These are phyloP conservation scores for Drosophila fuyamai DNA, from an alignment of 1,140 invertebrate genomes.

Conservation along the genomic window DNA sequence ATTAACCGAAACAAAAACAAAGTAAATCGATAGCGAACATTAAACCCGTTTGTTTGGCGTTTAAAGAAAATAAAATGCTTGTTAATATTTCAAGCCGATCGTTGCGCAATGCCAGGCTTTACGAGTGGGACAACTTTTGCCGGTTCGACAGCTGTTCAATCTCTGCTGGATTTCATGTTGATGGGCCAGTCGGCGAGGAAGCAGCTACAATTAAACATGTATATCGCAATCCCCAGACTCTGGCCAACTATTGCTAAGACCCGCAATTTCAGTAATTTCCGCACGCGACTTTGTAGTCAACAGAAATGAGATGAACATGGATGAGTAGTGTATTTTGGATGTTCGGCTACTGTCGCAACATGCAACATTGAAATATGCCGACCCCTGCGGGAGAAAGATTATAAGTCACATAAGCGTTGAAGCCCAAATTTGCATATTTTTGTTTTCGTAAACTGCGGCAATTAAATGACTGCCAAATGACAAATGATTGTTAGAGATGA, in stretches of 20 bases:
- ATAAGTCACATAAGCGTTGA: slow-evolving; percentile 36
- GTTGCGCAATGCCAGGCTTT: slow-evolving; percentile 32
- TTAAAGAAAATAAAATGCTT: slow-evolving; percentile 23
- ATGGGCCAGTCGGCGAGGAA: slow-evolving; percentile 16
- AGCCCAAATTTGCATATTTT: slow-evolving; percentile 45
- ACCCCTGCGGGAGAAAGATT: slow-evolving; percentile 30
- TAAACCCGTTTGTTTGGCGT: slow-evolving; percentile 37
- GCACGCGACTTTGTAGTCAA: slow-evolving; percentile 58
- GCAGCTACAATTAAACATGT: slow-evolving; percentile 46
- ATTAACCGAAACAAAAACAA: slow-evolving; percentile 20
- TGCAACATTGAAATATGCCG: slow-evolving; percentile 48
- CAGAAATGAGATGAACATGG: slow-evolving; percentile 17
- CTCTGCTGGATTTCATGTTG: slow-evolving; percentile 13
- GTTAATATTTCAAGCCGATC: slow-evolving; percentile 17
- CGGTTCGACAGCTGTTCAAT: slow-evolving; percentile 32
- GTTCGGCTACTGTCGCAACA: slow-evolving; percentile 45
- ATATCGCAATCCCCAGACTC: slow-evolving; percentile 42
- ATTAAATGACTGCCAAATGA: slow-evolving; percentile 38
- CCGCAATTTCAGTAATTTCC: slow-evolving; percentile 59
- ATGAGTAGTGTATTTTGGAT: neutral
- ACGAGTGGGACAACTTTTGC: slow-evolving; percentile 1
- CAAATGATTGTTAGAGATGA: slow-evolving; percentile 28
- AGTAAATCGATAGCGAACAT: slow-evolving; percentile 24
- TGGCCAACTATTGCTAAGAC: slow-evolving; percentile 4
- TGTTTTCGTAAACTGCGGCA: slow-evolving; percentile 48